Conservation (phyloP, 1,140 invertebrate genomes). For the Psilanteris sp. region DNA sequence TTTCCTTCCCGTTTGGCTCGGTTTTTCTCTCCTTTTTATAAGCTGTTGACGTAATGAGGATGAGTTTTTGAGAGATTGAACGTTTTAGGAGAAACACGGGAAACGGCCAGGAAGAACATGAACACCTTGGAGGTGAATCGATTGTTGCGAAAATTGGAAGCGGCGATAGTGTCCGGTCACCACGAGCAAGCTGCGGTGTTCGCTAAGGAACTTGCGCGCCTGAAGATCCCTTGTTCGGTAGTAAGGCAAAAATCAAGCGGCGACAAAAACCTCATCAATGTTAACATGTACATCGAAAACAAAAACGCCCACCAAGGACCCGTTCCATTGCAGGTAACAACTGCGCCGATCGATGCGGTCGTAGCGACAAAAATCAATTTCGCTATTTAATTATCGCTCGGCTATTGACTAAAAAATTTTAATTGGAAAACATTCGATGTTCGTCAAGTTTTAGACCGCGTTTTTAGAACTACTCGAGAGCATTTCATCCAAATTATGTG, state of each 20-base stretch:
- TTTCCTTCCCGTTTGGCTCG: constrained; percentile 9
- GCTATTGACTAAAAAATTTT: constrained; percentile 13
- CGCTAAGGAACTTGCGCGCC: constrained; percentile 85
- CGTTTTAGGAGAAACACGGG: constrained; percentile 57
- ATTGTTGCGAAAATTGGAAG: constrained; percentile 84
- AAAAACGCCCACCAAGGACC: constrained; percentile 86
- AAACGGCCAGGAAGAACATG: constrained; percentile 72
- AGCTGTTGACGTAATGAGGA: not conserved
- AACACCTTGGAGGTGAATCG: constrained; percentile 83
- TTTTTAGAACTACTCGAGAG: no score
- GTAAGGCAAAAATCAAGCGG: constrained; percentile 79
- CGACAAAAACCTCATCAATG: constrained; percentile 80
- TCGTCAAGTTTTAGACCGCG: no score
- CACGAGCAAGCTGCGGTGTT: constrained; percentile 84
- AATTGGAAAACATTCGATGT: no score
- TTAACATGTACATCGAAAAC: constrained; percentile 89
- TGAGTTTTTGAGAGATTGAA: constrained; percentile 25
- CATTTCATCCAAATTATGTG: no score
- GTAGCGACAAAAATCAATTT: constrained; percentile 28
- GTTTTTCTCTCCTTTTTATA: not conserved
- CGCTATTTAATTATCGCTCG: constrained; percentile 15
- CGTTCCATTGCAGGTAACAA: constrained; percentile 83
- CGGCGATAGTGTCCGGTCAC: constrained; percentile 84
- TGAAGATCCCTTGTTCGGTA: constrained; percentile 85
- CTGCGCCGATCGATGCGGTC: not conserved